Evolutionary conservation across 2,888 invertebrate species (phyloP).

Genomic region (Hesperia comma): DNA sequence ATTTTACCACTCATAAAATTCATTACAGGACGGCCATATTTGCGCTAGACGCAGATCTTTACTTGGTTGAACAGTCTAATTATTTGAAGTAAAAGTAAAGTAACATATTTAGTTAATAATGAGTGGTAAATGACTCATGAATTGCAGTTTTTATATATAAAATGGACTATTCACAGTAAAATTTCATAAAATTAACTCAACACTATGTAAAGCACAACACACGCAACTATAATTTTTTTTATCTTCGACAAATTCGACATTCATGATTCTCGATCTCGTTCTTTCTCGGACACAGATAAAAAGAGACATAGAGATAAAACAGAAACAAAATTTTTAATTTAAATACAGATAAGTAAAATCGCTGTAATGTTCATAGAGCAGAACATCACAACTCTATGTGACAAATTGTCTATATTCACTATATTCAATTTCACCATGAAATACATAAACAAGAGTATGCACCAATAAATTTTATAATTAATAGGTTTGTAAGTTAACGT

Average conservation of each 20-base stretch:
- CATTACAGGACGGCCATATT: slow-evolving; percentile 84
- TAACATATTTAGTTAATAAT: slow-evolving; percentile 33
- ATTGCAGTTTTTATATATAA: slow-evolving; percentile 49
- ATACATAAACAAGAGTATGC: too few species aligned
- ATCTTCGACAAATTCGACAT: slow-evolving; percentile 8
- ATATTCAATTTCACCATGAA: too few species aligned
- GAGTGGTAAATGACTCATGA: slow-evolving; percentile 46
- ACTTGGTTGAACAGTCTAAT: slow-evolving; percentile 60
- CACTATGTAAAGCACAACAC: slow-evolving; percentile 52
- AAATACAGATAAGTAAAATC: not conserved
- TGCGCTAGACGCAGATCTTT: slow-evolving; percentile 82
- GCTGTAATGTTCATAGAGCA: too few species aligned
- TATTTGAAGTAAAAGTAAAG: slow-evolving; percentile 36
- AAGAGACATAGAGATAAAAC: slow-evolving; percentile 17
- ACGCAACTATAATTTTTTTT: slow-evolving; percentile 69
- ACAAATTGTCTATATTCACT: too few species aligned
- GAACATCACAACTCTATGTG: too few species aligned
- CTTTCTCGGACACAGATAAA: slow-evolving; percentile 37
- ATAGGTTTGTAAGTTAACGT: too few species aligned
- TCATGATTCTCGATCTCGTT: slow-evolving; percentile 47
- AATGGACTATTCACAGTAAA: slow-evolving; percentile 60
- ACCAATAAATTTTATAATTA: too few species aligned
- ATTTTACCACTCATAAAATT: slow-evolving; percentile 50
- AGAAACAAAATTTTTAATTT: not conserved
- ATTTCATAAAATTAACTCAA: slow-evolving; percentile 59